phyloP scores from a whole-genome alignment of 1,140 invertebrate genomes.

The Pomacea maculata region DNA sequence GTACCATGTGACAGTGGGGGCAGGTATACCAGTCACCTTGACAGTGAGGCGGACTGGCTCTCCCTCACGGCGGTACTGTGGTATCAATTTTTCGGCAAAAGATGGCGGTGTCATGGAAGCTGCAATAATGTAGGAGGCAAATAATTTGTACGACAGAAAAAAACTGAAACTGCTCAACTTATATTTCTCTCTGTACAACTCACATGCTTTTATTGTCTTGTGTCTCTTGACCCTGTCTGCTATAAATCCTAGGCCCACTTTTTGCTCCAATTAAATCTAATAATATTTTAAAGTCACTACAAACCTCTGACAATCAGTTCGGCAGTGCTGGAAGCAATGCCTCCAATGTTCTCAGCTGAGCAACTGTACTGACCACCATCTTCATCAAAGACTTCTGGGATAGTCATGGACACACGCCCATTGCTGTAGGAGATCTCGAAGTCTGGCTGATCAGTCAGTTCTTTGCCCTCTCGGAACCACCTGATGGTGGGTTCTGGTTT shows the following conservation, averaged over 20 bases:
- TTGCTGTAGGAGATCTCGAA: conserved; percentile 61
- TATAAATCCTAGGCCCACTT: not conserved
- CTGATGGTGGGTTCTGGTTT: conserved; percentile 96
- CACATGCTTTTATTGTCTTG: no score
- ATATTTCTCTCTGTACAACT: no score
- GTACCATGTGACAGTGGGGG: conserved; percentile 68
- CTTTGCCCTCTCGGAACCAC: conserved; percentile 95
- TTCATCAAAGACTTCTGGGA: conserved; percentile 76
- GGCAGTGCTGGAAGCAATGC: conserved; percentile 74
- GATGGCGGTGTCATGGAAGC: conserved; percentile 66
- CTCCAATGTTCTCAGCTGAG: conserved; percentile 86
- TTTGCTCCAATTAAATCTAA: not conserved
- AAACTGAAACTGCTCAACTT: not conserved
- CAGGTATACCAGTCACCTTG: conserved; percentile 65
- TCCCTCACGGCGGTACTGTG: conserved; percentile 63
- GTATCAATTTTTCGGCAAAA: conserved; percentile 65
- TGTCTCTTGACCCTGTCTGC: no score
- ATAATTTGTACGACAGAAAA: not conserved
- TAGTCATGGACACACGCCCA: conserved; percentile 68
- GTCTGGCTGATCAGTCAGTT: conserved; percentile 56
- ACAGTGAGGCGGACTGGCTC: conserved; percentile 65
- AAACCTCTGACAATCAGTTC: conserved; percentile 70
- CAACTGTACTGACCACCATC: conserved; percentile 94
- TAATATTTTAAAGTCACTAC: conserved; percentile 27
- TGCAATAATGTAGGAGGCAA: conserved; percentile 47